These are phyloP conservation scores for Lophura nycthemera DNA, from an alignment of 2,113 vertebrate species.

Conservation along the genomic window DNA sequence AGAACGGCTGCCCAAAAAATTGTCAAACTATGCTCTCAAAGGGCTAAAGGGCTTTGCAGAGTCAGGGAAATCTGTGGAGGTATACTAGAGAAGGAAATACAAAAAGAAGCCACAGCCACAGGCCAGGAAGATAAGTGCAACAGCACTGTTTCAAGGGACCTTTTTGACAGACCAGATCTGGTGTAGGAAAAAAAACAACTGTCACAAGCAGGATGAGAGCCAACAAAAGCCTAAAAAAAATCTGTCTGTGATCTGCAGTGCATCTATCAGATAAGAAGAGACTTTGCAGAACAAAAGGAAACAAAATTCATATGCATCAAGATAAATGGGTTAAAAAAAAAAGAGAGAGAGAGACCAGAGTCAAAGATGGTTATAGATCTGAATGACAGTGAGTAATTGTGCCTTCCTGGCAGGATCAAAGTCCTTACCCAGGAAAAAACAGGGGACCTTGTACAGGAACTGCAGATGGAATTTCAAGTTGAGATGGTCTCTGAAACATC, in stretches of 20 bases:
- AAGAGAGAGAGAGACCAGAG: neutral
- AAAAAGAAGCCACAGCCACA: conserved; percentile 27
- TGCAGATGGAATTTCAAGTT: conserved; percentile 19
- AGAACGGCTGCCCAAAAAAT: neutral
- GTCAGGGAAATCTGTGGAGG: conserved; percentile 17
- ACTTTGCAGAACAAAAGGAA: conserved; percentile 32
- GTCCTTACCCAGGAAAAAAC: neutral
- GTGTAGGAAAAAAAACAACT: neutral
- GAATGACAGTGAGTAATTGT: conserved; percentile 13
- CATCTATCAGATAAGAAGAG: neutral
- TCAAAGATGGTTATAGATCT: conserved; percentile 3
- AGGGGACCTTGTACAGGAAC: conserved; percentile 2
- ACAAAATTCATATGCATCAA: conserved; percentile 15
- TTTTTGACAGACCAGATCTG: conserved; percentile 42
- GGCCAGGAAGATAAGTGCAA: conserved; percentile 16
- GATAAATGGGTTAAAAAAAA: conserved; percentile 22
- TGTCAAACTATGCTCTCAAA: neutral
- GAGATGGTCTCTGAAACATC: conserved; percentile 7
- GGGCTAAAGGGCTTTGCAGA: conserved; percentile 19
- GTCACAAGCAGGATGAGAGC: conserved; percentile 18
- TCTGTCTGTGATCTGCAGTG: neutral
- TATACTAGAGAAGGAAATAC: conserved; percentile 22
- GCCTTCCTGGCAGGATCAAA: neutral
- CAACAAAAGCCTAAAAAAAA: conserved; percentile 22
- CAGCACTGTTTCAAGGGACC: conserved; percentile 21